Evolutionary conservation across 2,113 vertebrate genomes (phyloP).

Genomic region (Motacilla tschutschensis): DNA sequence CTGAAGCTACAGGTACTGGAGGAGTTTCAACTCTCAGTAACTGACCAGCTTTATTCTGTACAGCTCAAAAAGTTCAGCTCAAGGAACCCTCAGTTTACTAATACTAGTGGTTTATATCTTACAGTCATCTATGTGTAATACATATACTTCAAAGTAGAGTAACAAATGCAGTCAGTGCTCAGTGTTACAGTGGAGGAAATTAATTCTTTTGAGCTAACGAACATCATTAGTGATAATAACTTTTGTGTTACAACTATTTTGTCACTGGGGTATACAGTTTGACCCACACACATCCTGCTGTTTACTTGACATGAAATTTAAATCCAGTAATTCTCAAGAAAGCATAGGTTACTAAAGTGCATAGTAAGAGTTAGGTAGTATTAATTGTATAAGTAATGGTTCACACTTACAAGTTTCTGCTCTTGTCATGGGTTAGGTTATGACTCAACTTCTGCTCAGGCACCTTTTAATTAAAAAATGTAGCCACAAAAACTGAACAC

Average conservation of each 20-base stretch:
- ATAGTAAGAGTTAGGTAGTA: not conserved
- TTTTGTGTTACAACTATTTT: not conserved
- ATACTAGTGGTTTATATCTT: not conserved
- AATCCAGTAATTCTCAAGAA: not conserved
- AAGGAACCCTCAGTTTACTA: not conserved
- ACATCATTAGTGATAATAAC: not conserved
- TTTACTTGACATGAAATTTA: not conserved
- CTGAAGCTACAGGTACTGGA: not conserved
- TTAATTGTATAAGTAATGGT: rapidly evolving
- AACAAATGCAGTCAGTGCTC: not conserved
- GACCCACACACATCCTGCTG: not conserved
- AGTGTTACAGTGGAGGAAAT: not conserved
- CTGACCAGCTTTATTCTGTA: not conserved
- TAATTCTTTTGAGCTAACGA: not conserved
- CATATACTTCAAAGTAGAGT: not conserved
- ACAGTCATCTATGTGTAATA: not conserved
- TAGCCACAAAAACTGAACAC: not conserved
- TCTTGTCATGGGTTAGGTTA: not conserved
- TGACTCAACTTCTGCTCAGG: not conserved
- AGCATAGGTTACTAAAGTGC: not conserved
- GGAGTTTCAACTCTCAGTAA: not conserved
- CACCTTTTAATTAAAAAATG: not conserved
- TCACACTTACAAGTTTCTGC: not conserved
- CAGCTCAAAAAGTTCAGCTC: not conserved
- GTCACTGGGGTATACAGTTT: not conserved